These are phyloP conservation scores for Eurosta solidaginis DNA, from an alignment of 1,140 invertebrate genomes.

Conservation along the genomic window DNA sequence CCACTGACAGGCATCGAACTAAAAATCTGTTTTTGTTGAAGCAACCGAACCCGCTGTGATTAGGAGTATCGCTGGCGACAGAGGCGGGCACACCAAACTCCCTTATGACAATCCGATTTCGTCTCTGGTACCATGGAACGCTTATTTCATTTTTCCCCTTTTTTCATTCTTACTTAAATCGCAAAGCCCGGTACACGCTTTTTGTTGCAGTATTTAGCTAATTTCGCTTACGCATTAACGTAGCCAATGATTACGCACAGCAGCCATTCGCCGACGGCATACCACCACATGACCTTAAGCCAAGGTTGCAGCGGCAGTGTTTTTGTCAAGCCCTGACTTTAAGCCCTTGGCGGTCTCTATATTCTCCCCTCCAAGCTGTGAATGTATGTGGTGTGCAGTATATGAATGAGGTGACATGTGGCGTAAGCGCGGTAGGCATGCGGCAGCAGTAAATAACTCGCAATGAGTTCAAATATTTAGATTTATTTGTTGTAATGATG, in stretches of 20 bases:
- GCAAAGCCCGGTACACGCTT: neutral
- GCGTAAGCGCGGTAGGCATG: neutral
- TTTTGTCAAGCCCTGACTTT: neutral
- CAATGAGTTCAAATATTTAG: conserved; percentile 26
- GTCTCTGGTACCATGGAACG: too few species aligned
- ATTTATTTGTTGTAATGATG: neutral
- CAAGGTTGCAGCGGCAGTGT: conserved; percentile 1
- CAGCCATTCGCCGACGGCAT: neutral
- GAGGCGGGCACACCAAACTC: neutral
- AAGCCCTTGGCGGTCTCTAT: neutral
- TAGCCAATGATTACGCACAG: neutral
- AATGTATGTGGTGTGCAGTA: neutral
- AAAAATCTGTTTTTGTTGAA: neutral
- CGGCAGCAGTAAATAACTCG: conserved; percentile 8
- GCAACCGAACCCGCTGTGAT: neutral
- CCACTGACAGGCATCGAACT: neutral
- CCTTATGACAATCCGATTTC: too few species aligned
- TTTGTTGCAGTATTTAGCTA: neutral
- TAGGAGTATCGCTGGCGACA: conserved; percentile 16
- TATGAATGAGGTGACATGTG: neutral
- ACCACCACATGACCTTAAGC: neutral
- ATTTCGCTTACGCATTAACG: neutral
- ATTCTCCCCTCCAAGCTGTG: neutral
- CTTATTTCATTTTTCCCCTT: too few species aligned
- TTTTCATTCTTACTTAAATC: neutral